These are phyloP conservation scores for Periophthalmus modestus DNA, from an alignment of 2,113 vertebrate genomes.

Conservation along the genomic window DNA sequence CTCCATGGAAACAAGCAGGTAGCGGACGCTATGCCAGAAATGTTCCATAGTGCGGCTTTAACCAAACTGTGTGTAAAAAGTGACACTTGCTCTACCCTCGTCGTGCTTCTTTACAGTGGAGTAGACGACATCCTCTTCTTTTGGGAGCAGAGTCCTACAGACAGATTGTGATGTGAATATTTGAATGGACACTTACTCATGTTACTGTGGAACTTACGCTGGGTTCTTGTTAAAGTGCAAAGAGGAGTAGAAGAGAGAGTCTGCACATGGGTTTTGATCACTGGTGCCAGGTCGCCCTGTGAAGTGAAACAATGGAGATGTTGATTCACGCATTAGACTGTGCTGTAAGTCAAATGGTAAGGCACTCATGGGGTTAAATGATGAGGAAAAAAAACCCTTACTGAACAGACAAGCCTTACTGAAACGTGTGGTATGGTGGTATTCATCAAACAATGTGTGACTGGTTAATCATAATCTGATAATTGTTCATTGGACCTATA, in stretches of 20 bases:
- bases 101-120: slow-evolving; percentile 21
- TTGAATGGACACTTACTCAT: background rate
- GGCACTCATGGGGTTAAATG: background rate
- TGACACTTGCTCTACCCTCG: slow-evolving; percentile 55
- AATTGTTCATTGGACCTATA: no score
- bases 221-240: slow-evolving; percentile 38
- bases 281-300: background rate
- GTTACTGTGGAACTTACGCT: slow-evolving; percentile 28
- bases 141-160: slow-evolving; percentile 10
- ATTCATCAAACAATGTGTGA: no score
- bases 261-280: slow-evolving; percentile 10
- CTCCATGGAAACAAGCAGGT: no score
- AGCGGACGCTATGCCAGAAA: no score
- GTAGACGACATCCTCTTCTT: slow-evolving; percentile 27
- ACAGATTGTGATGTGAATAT: background rate
- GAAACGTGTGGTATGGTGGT: no score
- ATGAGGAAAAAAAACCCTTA: no score
- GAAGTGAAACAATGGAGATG: background rate
- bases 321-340: background rate
- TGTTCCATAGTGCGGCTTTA: no score
- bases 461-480: no score
- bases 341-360: background rate
- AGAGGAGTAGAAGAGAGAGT: slow-evolving; percentile 49
- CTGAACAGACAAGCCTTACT: no score
- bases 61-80: no score